Evolutionary conservation across 2,888 invertebrate genomes (phyloP).

Genomic region (Macaria liturata): DNA sequence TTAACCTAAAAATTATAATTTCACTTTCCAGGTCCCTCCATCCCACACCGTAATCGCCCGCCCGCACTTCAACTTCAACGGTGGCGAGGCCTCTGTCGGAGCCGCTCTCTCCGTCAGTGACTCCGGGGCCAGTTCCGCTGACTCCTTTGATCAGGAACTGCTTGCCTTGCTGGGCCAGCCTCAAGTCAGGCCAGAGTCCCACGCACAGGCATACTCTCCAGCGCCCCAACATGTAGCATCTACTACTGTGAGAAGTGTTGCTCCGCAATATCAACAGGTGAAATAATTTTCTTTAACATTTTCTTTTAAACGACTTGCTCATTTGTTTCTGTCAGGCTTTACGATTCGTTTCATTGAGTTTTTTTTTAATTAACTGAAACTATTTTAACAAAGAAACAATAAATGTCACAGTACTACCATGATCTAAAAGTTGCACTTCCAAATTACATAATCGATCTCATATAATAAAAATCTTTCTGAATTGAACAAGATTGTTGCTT

Average conservation of each 20-base stretch:
- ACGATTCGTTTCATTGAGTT: too few relatives aligned
- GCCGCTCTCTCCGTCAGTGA: slow-evolving; percentile 75
- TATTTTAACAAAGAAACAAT: too few relatives aligned
- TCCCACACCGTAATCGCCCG: slow-evolving; percentile 75
- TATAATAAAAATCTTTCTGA: too few relatives aligned
- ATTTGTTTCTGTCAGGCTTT: too few relatives aligned
- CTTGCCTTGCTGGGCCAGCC: slow-evolving; percentile 62
- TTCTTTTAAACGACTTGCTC: too few relatives aligned
- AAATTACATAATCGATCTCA: too few relatives aligned
- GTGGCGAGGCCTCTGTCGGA: slow-evolving; percentile 76
- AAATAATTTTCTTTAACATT: too few relatives aligned
- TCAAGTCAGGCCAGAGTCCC: slow-evolving; percentile 52
- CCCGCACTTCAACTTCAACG: slow-evolving; percentile 66
- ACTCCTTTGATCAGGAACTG: slow-evolving; percentile 63
- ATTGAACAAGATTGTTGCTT: too few relatives aligned
- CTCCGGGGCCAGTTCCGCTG: slow-evolving; percentile 50
- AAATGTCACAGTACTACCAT: too few relatives aligned
- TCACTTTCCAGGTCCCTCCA: slow-evolving; percentile 60
- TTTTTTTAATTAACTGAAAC: too few relatives aligned
- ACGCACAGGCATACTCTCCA: slow-evolving; percentile 42
- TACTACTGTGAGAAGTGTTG: slow-evolving; percentile 50
- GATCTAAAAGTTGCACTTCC: too few relatives aligned
- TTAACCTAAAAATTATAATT: too few relatives aligned
- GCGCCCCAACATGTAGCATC: slow-evolving; percentile 48
- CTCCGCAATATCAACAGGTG: slow-evolving; percentile 62